Evolutionary conservation across 1,140 invertebrate genomes (phyloP).

Genomic region (Macrostomum lignano): DNA sequence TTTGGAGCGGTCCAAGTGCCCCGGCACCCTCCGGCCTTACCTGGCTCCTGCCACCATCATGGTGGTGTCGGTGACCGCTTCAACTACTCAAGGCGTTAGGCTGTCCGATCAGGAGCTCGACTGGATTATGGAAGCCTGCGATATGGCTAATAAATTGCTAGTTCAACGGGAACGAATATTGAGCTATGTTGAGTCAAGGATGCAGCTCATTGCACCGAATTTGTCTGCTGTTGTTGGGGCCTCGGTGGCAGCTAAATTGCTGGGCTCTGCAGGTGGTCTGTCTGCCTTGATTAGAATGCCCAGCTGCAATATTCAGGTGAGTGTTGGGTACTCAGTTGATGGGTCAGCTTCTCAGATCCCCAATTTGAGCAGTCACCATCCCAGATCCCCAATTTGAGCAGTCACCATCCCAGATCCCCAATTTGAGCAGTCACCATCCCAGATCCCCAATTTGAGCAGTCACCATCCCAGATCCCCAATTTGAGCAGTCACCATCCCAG

Average conservation of each 20-base stretch:
- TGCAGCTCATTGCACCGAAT: slow-evolving; percentile 97
- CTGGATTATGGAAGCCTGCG: slow-evolving; percentile 64
- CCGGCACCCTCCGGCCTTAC: slow-evolving; percentile 65
- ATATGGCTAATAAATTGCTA: slow-evolving; percentile 52
- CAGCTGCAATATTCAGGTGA: slow-evolving; percentile 72
- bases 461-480: too few relatives aligned
- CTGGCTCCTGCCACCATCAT: slow-evolving; percentile 92
- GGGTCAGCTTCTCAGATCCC: too few relatives aligned
- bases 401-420: too few relatives aligned
- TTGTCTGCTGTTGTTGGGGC: slow-evolving; percentile 76
- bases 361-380: too few relatives aligned
- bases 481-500: too few relatives aligned
- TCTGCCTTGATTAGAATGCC: slow-evolving; percentile 88
- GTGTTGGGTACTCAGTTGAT: too few relatives aligned
- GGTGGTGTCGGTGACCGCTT: slow-evolving; percentile 94
- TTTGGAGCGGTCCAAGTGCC: slow-evolving; percentile 65
- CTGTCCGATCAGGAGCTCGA: slow-evolving; percentile 51
- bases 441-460: too few relatives aligned
- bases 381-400: too few relatives aligned
- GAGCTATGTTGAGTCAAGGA: slow-evolving; percentile 86
- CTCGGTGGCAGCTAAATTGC: slow-evolving; percentile 76
- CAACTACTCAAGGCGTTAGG: slow-evolving; percentile 76
- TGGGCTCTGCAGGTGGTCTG: slow-evolving; percentile 79
- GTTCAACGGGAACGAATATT: slow-evolving; percentile 65
- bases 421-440: too few relatives aligned